A percentile compares a stretch with the other conserved stretches of the same genome.
Evolutionary conservation across 2,888 invertebrate species (phyloP).

Genomic region (Meteorus colon): DNA sequence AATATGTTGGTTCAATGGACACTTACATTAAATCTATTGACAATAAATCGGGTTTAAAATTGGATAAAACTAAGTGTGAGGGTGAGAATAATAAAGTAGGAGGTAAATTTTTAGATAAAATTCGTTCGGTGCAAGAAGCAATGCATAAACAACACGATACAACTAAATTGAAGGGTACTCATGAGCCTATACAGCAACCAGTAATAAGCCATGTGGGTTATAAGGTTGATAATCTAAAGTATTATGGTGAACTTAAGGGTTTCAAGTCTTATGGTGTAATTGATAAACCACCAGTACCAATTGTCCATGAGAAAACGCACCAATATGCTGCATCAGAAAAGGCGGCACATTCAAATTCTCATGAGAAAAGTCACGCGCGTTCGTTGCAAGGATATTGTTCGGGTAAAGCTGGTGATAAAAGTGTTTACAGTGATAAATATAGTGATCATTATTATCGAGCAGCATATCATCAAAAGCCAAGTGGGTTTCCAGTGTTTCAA

Average conservation of each 20-base stretch:
- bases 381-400: constrained; percentile 58
- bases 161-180: constrained; percentile 48
- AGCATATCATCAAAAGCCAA: constrained; percentile 55
- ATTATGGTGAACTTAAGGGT: constrained; percentile 69
- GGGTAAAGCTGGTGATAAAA: constrained; percentile 56
- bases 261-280: constrained; percentile 68
- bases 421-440: constrained; percentile 61
- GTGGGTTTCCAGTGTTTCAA: constrained; percentile 67
- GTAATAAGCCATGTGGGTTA: constrained; percentile 58
- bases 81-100: constrained; percentile 43
- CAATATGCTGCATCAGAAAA: constrained; percentile 55
- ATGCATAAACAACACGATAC: constrained; percentile 60
- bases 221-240: constrained; percentile 67
- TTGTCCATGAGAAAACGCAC: constrained; percentile 65
- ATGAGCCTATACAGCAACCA: constrained; percentile 50
- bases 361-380: constrained; percentile 58
- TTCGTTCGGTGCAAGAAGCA: constrained; percentile 59
- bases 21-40: constrained; percentile 60
- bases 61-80: constrained; percentile 56
- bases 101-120: constrained; percentile 61
- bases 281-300: constrained; percentile 58
- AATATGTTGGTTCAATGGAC: constrained; percentile 62
- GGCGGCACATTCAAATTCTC: constrained; percentile 57
- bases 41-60: constrained; percentile 62
- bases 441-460: constrained; percentile 65